Evolutionary conservation across 2,888 invertebrate species (phyloP).

Genomic region (Rhogogaster chlorosoma): DNA sequence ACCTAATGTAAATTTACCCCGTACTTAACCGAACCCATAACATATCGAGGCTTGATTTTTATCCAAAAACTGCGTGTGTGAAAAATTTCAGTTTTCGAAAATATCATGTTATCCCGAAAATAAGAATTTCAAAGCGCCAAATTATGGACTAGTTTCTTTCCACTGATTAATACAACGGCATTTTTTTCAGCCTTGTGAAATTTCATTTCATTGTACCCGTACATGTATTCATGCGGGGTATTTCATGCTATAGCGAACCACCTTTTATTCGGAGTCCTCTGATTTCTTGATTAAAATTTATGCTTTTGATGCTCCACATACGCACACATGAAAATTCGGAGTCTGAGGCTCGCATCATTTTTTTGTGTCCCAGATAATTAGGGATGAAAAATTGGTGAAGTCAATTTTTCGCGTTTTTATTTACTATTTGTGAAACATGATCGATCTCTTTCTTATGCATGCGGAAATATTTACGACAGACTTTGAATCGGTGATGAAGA

Average conservation of each 20-base stretch:
- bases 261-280: neutral
- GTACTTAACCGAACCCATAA: neutral
- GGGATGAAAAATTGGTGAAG: neutral
- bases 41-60: neutral
- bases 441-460: neutral
- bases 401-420: neutral
- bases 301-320: neutral
- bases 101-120: neutral
- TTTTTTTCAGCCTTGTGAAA: neutral
- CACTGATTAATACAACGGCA: neutral
- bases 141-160: neutral
- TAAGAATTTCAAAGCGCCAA: neutral
- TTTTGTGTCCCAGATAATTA: neutral
- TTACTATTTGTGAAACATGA: neutral
- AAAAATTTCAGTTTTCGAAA: neutral
- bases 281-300: neutral
- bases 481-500: neutral
- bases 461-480: neutral
- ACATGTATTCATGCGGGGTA: neutral
- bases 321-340: neutral
- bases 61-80: neutral
- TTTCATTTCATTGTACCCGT: neutral
- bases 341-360: neutral
- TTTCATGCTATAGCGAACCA: neutral
- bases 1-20: neutral